These are phyloP conservation scores for Gastracanthus pulcherrimus DNA, from an alignment of 2,888 invertebrate genomes.

Conservation along the genomic window DNA sequence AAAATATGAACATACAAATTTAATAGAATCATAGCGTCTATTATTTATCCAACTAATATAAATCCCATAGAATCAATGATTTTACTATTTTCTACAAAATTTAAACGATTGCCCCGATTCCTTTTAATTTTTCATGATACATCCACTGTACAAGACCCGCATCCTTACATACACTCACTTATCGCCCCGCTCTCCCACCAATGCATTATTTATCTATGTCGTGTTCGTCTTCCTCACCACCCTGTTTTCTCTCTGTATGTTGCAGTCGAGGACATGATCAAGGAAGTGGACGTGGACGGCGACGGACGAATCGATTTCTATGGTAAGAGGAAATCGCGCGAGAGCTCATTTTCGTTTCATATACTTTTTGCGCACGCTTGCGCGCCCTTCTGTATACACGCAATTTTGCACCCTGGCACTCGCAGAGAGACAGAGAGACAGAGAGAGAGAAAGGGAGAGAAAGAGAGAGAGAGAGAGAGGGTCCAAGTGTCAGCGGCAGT, in stretches of 20 bases:
- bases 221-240: not conserved
- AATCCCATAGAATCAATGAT: not conserved
- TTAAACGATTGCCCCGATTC: not conserved
- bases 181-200: not conserved
- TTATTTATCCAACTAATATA: not conserved
- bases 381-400: too few relatives aligned
- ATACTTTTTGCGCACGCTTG: too few relatives aligned
- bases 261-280: conserved; percentile 96
- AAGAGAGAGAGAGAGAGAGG: too few relatives aligned
- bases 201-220: conserved; percentile 3
- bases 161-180: not conserved
- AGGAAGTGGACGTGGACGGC: conserved; percentile 96
- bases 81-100: too few relatives aligned
- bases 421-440: too few relatives aligned
- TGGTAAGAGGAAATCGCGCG: conserved; percentile 79
- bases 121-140: too few relatives aligned
- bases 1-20: too few relatives aligned
- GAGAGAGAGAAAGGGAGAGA: too few relatives aligned
- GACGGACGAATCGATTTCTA: conserved; percentile 96
- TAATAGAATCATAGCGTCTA: too few relatives aligned
- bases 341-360: conserved; percentile 20
- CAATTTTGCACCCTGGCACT: too few relatives aligned
- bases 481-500: conserved; percentile 42
- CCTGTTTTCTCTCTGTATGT: not conserved
- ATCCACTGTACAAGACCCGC: too few relatives aligned